Base-by-base conservation (phyloP, 2,888 invertebrate species). In the Agriotes lineatus region DNA sequence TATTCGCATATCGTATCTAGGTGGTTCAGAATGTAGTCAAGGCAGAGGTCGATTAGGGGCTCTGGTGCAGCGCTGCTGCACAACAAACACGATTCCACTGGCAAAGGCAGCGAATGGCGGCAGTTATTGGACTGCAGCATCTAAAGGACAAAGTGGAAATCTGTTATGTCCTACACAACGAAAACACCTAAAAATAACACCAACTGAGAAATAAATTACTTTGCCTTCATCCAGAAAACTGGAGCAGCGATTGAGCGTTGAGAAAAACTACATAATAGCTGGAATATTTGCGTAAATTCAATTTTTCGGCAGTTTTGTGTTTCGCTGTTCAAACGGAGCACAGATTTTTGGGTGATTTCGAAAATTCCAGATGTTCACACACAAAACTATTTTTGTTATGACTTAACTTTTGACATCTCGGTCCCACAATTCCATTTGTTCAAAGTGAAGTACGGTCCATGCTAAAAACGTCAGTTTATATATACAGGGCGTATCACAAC, bases 31-130 rank as follows among this genome's bases (percentile, higher is more conserved):
- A 92, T 87, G 75, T 85, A 88, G 69, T 88, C 87, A 82, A 90
- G 87, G 80, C 91, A 90, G 60, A 90, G 85, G 74, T 91, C 88
- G 37, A 90, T 84, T 61, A 93, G 84, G 4, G 88, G 85, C 71
- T 90, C 90, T 10, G 93, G 91, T 44, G 80, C 79, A 25, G 81
- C 77, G 18, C 78, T 80, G 68, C 79, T 82, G 70, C 85, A 85
- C 65, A 85, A 82, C 30, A 82, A 80, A 75, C 85, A 85, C 61
- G 82, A 79, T 72, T 82, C 82, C 50, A 75, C 74, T 50, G 84
- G 83, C 71, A 85, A 73, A 25, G 81, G 80, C 70, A 77, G 79
- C 68, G 82, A 82, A 78, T 85, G 85, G 66, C 80, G 79, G 76
- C 84, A 84, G 73, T 77, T 79, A 58, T 65, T 70, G 57, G 73